Base-by-base conservation (phyloP, 2,888 invertebrate genomes). In the Tridacna gigas region DNA sequence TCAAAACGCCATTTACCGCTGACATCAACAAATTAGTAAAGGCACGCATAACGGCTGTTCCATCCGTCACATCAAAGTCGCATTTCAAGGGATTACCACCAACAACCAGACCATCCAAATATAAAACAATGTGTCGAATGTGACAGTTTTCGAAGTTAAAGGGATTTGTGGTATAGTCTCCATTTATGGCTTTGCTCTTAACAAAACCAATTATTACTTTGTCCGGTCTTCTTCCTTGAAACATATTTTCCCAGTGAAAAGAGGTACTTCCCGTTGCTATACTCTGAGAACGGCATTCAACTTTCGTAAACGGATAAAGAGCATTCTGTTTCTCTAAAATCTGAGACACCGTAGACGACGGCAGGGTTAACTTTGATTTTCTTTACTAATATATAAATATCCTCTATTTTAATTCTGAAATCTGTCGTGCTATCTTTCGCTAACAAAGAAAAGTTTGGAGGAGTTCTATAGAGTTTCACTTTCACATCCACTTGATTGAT, bases 111-210 rank as follows among this genome's bases (percentile, higher is more conserved):
- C 79, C 77, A 61, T 87, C 81, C 0, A 61, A 48, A 47, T 80
- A 87, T 63, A 87, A 51, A 15, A 74, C 80, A 47, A 87, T 83
- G n/a, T 77, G 74, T 63, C 66, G 77, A n/a, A 88, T 60, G 26
- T 69, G 22, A 60, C 77, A 85, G 28, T 85, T 74, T 63, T 85
- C 77, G 48, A 88, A 88, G 66, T 83, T 79, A 73, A 80, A 88
- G 9, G 83, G 88, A 60, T 88, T 85, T 18, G 71, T 63, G 18
- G 56, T 74, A 56, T 81, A 81, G 60, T 78, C 61, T 15, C 87
- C 87, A 26, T 61, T 81, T 28, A 82, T 25, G 11, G 79, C 76
- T 28, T 63, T 79, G 26, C 80, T 78, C 37, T 84, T 74, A 11
- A 79, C 82, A 56, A 87, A 86, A 4, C 74, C 80, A 15, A 86